Conservation (phyloP, 2,113 vertebrate genomes). For the Prolemur simus region DNA sequence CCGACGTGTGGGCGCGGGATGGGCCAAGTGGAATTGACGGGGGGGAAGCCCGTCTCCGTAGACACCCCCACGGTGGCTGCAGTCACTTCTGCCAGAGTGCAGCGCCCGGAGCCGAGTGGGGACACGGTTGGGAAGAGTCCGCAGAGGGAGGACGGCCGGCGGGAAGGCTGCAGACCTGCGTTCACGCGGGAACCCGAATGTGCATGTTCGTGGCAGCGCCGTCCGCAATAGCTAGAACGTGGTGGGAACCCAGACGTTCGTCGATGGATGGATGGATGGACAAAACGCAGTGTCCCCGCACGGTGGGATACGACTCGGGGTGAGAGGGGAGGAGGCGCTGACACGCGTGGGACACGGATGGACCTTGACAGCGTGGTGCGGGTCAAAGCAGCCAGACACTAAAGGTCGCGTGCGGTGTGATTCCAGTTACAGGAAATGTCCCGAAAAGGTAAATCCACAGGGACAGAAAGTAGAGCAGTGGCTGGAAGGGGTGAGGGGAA, state of each 20-base stretch:
- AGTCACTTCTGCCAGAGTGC: accelerated
- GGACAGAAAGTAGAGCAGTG: accelerated
- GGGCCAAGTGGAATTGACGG: accelerated
- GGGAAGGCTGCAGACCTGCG: accelerated
- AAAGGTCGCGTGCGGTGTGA: accelerated
- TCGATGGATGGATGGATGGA: accelerated
- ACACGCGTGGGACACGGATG: too few species aligned
- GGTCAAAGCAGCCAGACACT: accelerated
- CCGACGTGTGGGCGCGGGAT: accelerated
- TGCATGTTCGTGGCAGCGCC: accelerated
- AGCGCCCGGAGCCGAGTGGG: accelerated
- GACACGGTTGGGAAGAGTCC: background rate
- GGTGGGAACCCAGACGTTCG: accelerated
- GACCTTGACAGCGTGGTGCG: accelerated
- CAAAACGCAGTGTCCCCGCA: accelerated
- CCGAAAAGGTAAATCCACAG: accelerated
- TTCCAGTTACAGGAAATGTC: background rate
- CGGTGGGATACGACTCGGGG: accelerated
- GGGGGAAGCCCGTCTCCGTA: accelerated
- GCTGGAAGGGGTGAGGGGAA: background rate
- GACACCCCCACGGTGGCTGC: accelerated
- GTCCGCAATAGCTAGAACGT: accelerated
- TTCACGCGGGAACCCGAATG: accelerated
- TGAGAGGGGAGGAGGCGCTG: accelerated
- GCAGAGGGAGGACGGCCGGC: background rate